Base-by-base conservation (phyloP, 2,113 vertebrate species). In the Corvus moneduloides region DNA sequence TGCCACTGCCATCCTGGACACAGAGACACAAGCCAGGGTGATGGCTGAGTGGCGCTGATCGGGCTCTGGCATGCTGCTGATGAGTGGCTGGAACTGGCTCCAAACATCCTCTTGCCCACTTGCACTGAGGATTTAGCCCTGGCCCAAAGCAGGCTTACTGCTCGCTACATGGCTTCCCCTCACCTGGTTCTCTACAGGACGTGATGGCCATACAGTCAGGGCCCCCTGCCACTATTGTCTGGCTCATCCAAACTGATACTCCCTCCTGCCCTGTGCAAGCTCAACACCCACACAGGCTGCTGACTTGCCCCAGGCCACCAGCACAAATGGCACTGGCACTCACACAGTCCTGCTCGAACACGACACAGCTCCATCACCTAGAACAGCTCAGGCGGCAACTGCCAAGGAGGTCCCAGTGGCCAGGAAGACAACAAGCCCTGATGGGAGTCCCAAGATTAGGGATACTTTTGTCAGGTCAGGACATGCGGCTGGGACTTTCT, bases 1-100 rank as follows among this genome's bases (percentile, higher is more conserved):
- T 89, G 22, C 99, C 99, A 18, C 98, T 99, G 94, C 99, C 99
- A 19, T 99, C 99, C 99, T 99, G 98, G 83, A 96, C 44, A 93
- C 69, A 81, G 85, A 96, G 89, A 98, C 79, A 98, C 86, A 97
- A 94, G 82, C 83, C 88, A 2, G 74, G 74, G 63, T 8, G 10
- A 27, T 4, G 69, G 74, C 80, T 96, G 58, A 93, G 74, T 39
- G 73, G 80, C 58, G 93, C 63, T 20, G 20, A 63, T 39, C 28
- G 19, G 44, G 88, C 79, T 86, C 52, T 74, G 11, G 52, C 43
- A 63, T 13, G 59, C 84, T 92, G 64, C 17, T 74, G 73, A 10
- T 1, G 17, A 69, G 79, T 43, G 58, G 78, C 81, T 30, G 62
- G 44, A 76, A 52, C 91, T 74, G 28, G 55, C 84, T 87, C 73